A percentile compares a stretch with the other conserved stretches of the same genome.
Evolutionary conservation across 2,113 vertebrate species (phyloP).

Genomic region (Atlantisia rogersi): DNA sequence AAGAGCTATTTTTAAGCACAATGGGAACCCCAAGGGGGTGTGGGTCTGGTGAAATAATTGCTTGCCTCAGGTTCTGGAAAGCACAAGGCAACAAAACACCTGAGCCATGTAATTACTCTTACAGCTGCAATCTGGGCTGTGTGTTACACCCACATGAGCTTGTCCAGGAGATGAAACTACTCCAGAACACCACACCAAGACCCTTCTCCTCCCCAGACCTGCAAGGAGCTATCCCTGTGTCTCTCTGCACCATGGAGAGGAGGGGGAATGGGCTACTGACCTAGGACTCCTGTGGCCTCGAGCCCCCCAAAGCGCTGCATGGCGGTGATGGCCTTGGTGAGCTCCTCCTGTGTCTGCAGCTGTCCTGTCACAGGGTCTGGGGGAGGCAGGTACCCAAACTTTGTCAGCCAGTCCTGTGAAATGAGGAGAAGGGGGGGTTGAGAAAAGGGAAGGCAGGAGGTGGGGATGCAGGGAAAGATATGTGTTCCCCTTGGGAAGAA

Average conservation of each 20-base stretch:
- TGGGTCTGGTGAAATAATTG: conserved; percentile 55
- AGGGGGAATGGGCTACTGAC: conserved; percentile 66
- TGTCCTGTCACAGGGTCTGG: conserved; percentile 85
- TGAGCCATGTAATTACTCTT: conserved; percentile 65
- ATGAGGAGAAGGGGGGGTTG: not conserved
- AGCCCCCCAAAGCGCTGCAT: conserved; percentile 96
- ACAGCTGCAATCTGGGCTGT: not conserved
- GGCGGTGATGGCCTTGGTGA: conserved; percentile 89
- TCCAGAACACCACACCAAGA: not conserved
- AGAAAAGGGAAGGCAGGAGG: not conserved
- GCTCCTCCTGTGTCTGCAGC: conserved; percentile 90
- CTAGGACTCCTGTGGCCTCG: conserved; percentile 87
- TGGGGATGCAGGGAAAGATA: accelerated
- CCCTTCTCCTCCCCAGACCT: accelerated
- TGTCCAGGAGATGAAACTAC: not conserved
- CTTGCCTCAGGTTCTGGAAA: conserved; percentile 49
- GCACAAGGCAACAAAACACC: conserved; percentile 39
- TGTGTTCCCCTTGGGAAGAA: not conserved
- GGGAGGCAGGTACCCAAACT: conserved; percentile 93
- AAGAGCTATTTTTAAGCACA: not conserved
- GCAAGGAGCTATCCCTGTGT: not conserved
- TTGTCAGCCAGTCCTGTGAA: conserved; percentile 92
- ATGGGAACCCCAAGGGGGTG: not conserved
- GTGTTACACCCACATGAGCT: not conserved
- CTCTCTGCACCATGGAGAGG: not conserved